Evolutionary conservation across 1,140 invertebrate species (phyloP).

Genomic region (Eumaeus atala): DNA sequence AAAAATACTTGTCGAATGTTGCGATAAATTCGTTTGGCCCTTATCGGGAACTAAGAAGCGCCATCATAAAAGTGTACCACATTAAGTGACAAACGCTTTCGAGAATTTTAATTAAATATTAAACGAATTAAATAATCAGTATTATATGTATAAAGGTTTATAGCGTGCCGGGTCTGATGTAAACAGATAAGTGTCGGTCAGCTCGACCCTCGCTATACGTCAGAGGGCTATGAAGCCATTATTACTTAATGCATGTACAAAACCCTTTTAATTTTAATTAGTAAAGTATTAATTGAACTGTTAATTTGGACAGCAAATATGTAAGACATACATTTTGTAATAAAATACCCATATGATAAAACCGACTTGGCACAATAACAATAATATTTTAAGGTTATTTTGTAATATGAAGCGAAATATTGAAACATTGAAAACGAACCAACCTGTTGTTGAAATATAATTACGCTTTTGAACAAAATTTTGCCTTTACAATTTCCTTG

Average conservation of each 20-base stretch:
- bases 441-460: too few relatives aligned
- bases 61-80: constrained; percentile 72
- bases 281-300: too few relatives aligned
- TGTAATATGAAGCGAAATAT: too few relatives aligned
- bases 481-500: too few relatives aligned
- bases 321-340: too few relatives aligned
- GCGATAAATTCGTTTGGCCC: constrained; percentile 36
- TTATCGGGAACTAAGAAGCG: constrained; percentile 67
- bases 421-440: too few relatives aligned
- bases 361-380: too few relatives aligned
- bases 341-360: too few relatives aligned
- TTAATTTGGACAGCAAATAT: too few relatives aligned
- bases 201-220: constrained; percentile 47
- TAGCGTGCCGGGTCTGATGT: constrained; percentile 58
- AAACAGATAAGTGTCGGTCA: constrained; percentile 49
- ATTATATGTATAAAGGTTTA: constrained; percentile 69
- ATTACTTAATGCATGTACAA: constrained; percentile 47
- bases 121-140: constrained; percentile 73
- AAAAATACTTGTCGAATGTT: constrained; percentile 59
- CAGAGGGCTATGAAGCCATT: constrained; percentile 40
- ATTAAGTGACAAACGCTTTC: constrained; percentile 70
- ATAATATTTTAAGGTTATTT: too few relatives aligned
- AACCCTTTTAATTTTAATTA: too few relatives aligned
- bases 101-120: constrained; percentile 74
- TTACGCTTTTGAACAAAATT: too few relatives aligned